Base-by-base conservation (phyloP, 2,888 invertebrate species). In the Lysandra coridon region DNA sequence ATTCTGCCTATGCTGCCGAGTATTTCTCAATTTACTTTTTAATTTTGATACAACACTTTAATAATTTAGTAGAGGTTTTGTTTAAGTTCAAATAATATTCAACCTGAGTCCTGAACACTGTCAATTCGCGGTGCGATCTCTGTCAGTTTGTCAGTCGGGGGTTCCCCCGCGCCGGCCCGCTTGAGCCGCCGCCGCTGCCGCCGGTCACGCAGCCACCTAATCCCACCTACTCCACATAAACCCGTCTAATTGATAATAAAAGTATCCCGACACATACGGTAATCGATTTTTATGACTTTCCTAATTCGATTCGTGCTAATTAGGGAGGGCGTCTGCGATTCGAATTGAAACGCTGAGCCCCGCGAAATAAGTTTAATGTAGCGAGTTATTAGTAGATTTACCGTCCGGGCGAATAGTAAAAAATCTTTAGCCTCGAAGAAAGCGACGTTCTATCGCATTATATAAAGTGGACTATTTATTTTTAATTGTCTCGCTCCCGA, bases 241-340 rank as follows among this genome's bases (percentile, higher is more conserved):
- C 91, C 93, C 92, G 92, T 92, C 93, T 94, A 94, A 93, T 94
- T 93, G 94, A 93, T 92, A 93, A 94, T 93, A 93, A 93, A 92
- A 92, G 91, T 89, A 90, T 90, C 90, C 90, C 89, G 87, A 89
- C 90, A 90, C 88, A 82, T 82, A 84, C 87, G 87, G 88, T 93
- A 93, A 93, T 93, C 92, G 92, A 92, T 93, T 92, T 93, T 93
- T 93, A 93, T 89, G 89, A 88, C 89, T 86, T 87, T 87, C 86
- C 88, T 89, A 90, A 92, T 90, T 91, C 88, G 88, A 92, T 89
- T 88, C 87, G 88, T 87, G 88, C 87, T 89, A 91, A 92, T 92
- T 91, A 87, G 88, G 84, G 87, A 87, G 87, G 88, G 86, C 83
- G 84, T 83, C 81, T 83, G 80, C 81, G 80, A 82, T 81, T 82